Base-by-base conservation (phyloP, 2,888 invertebrate species). In the Latrodectus hesperus region DNA sequence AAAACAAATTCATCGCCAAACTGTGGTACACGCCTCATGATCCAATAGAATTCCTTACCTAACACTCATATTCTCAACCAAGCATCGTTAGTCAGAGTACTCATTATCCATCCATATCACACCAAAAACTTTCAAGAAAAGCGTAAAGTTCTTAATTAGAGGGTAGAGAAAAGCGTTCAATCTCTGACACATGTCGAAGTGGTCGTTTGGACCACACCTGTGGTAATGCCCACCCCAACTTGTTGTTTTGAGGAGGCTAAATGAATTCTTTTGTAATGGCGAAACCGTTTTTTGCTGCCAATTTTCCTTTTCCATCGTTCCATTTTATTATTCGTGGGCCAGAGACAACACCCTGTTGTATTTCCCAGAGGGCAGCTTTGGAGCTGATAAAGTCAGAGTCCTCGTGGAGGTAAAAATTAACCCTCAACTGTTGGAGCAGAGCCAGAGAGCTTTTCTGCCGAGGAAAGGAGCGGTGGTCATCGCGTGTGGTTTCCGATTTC, bases 311-410 rank as follows among this genome's bases (percentile, higher is more conserved):
- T 74, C 74, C 52, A 14, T 64, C 17, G 9, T 22, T 26, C 85
- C 85, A 68, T 80, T 85, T 80, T 85, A 85, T 85, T 80, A 81
- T 76, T 78, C 72, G 67, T 17, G 67, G 22, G 11, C 55, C 84
- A 72, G 76, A 81, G 80, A 81, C 80, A 81, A 75, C 86, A 86
- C 86, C 86, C 86, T 86, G 86, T 86, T 86, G 86, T 86, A 76
- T 81, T 22, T 80, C 80, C 86, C 86, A 52, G n/a, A 64, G 77
- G 84, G 77, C 71, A 77, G 83, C 68, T 82, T 74, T 22, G 16
- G 17, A 51, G 65, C 64, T 72, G 84, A 84, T 84, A 84, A 83
- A 76, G 84, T 77, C 70, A 76, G 22, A 60, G 60, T 55, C 73
- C 11, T 67, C 12, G 67, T 55, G 60, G 77, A 67, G 65, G 81